Evolutionary conservation across 2,888 invertebrate species (phyloP).

Genomic region (Deilephila porcellus): DNA sequence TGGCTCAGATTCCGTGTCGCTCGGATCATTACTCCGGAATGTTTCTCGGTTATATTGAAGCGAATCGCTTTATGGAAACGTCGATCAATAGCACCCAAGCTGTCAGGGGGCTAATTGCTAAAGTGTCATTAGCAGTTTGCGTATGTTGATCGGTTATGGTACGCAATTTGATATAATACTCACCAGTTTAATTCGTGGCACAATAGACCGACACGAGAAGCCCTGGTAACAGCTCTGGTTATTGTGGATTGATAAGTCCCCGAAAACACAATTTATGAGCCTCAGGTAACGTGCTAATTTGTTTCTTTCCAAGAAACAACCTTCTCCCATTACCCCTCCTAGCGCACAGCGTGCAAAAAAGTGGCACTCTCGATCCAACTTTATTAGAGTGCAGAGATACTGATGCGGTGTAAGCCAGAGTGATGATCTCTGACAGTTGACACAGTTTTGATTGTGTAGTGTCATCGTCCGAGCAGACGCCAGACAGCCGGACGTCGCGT

Average conservation of each 20-base stretch:
- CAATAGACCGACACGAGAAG: too few species aligned
- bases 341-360: too few species aligned
- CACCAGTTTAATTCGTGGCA: background rate
- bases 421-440: background rate
- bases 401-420: too few species aligned
- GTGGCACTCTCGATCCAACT: too few species aligned
- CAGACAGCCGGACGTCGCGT: slow-evolving; percentile 49
- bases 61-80: slow-evolving; percentile 21
- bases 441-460: background rate
- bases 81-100: background rate
- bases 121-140: slow-evolving; percentile 10
- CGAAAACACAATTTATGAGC: too few species aligned
- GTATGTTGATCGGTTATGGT: background rate
- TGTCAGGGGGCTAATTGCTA: background rate
- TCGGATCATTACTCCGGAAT: slow-evolving; percentile 15
- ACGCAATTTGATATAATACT: background rate
- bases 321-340: too few species aligned
- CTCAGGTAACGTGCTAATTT: too few species aligned
- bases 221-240: too few species aligned
- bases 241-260: too few species aligned
- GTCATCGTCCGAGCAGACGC: slow-evolving; percentile 26
- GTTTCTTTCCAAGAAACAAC: too few species aligned
- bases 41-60: slow-evolving; percentile 10
- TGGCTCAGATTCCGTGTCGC: slow-evolving; percentile 13
- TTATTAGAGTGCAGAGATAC: too few species aligned